Percentiles rank a stretch among this genome's conserved stretches.
Conservation (phyloP, 1,140 invertebrate genomes). For the Drosophila leontia region DNA sequence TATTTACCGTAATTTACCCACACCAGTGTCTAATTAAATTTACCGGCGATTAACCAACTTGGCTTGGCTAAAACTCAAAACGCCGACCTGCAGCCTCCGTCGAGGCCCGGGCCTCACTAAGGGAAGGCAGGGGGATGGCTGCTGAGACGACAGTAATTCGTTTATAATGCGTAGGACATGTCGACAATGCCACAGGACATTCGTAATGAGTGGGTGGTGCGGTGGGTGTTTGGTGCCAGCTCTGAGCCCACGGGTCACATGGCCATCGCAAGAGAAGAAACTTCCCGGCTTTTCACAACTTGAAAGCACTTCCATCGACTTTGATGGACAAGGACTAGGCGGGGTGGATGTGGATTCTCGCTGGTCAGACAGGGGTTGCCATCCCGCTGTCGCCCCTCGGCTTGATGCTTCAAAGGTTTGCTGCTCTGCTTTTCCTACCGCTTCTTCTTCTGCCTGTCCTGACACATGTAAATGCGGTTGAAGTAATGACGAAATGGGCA, state of each 20-base stretch:
- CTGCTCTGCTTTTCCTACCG: slow-evolving; percentile 26
- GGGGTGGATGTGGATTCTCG: slow-evolving; percentile 11
- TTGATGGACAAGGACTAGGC: slow-evolving; percentile 71
- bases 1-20: slow-evolving; percentile 79
- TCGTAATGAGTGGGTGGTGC: slow-evolving; percentile 70
- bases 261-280: slow-evolving; percentile 75
- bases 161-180: slow-evolving; percentile 84
- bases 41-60: slow-evolving; percentile 83
- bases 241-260: slow-evolving; percentile 10
- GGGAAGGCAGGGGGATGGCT: slow-evolving; percentile 6
- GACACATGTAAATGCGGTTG: slow-evolving; percentile 84
- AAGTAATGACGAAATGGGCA: slow-evolving; percentile 84
- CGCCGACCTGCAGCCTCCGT: slow-evolving; percentile 21
- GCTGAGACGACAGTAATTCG: slow-evolving; percentile 79
- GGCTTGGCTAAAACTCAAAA: slow-evolving; percentile 71
- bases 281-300: slow-evolving; percentile 67
- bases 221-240: background rate
- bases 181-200: slow-evolving; percentile 84
- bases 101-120: slow-evolving; percentile 11
- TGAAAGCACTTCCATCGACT: slow-evolving; percentile 73
- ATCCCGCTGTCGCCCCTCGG: slow-evolving; percentile 41
- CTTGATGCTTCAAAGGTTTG: slow-evolving; percentile 73
- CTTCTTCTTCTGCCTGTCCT: slow-evolving; percentile 44
- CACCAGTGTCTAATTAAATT: slow-evolving; percentile 80
- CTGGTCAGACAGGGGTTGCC: slow-evolving; percentile 72